Conservation (phyloP, 2,113 vertebrate genomes). For the western clawed frog (Xenopus tropicalis) region UCB_Xtro_10.0 CM004446.2:132972501-132973000, state of each 20-base stretch:
- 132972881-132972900: too few species aligned
- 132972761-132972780: slow-evolving; percentile 25
- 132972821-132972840: too few species aligned
- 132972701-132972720: slow-evolving; percentile 47
- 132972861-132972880: too few species aligned
- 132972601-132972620: slow-evolving; percentile 66
- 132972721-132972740: neutral
- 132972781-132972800: slow-evolving; percentile 45
- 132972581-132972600: slow-evolving; percentile 64
- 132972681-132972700: slow-evolving; percentile 62
- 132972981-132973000: too few species aligned
- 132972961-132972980: too few species aligned
- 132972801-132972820: rapidly evolving
- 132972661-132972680: slow-evolving; percentile 73
- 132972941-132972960: too few species aligned
- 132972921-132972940: too few species aligned
- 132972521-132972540: slow-evolving; percentile 55
- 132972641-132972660: slow-evolving; percentile 82
- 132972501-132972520: slow-evolving; percentile 60
- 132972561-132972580: slow-evolving; percentile 52
- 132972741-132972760: neutral
- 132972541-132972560: slow-evolving; percentile 9
- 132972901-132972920: too few species aligned
- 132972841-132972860: too few species aligned
- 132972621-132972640: slow-evolving; percentile 70